Base-by-base conservation (phyloP, 2,888 invertebrate genomes). In the Mythimna loreyi region DNA sequence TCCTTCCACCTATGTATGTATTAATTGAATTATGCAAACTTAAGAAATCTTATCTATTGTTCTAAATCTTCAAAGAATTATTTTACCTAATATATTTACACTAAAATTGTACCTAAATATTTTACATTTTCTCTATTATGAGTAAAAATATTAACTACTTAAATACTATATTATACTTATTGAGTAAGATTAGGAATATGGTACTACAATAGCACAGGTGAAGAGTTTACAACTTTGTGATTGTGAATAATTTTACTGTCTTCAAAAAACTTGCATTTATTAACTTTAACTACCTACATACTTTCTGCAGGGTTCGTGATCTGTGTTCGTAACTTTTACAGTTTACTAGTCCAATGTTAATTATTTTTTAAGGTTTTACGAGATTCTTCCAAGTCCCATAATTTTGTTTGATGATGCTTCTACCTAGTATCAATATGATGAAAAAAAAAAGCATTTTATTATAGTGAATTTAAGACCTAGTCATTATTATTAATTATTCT, bases 251-350 rank as follows among this genome's bases (percentile, higher is more conserved):
- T 80, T 81, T 80, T 58, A 70, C 33, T 55, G 61, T 74, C 65
- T 52, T 47, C 13, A 13, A 58, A 65, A 21, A 49, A 59, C 47
- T 55, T 76, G 73, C 61, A 75, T 73, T 69, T 65, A 68, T 62
- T 62, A 50, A 53, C 58, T 58, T 61, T 58, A 74, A 45, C 82
- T 72, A 81, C 86, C 63, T 84, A 76, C 68, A 73, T 86, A 87
- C 71, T 86, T 87, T 89, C 82, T 85, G 88, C 91, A 92, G 91
- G 92, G 91, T 92, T 92, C 40, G 80, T 80, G 77, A 83, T 89
- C 86, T 91, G 92, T 92, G 91, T 92, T 92, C 88, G 85, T 86
- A 80, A 82, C 67, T 82, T 72, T 78, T 75, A 82, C 72, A 81
- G 74, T 86, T 75, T 85, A 80, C 88, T 90, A 90, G 90, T 91